Conservation (phyloP, 2,888 invertebrate species). For the Andrena dorsata region DNA sequence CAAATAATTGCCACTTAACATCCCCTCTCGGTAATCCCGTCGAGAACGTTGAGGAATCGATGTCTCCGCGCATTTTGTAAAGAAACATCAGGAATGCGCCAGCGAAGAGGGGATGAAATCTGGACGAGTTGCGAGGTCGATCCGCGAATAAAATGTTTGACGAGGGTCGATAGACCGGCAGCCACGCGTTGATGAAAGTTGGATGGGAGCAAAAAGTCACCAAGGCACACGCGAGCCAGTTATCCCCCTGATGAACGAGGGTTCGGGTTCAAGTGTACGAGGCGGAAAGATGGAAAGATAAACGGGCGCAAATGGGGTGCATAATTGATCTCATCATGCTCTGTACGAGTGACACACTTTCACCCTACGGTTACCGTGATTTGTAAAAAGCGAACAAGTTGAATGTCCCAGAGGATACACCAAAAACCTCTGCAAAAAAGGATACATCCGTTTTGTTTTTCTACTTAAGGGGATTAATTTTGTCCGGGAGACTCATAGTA, state of each 20-base stretch:
- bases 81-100: not conserved
- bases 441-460: not conserved
- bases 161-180: constrained; percentile 21
- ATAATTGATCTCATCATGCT: constrained; percentile 27
- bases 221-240: constrained; percentile 21
- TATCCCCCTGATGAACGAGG: constrained; percentile 7
- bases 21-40: not conserved
- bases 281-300: constrained; percentile 31
- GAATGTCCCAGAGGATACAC: too few species aligned
- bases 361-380: not conserved
- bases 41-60: too few species aligned
- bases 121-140: not conserved
- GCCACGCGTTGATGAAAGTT: constrained; percentile 16
- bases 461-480: not conserved
- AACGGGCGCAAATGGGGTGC: constrained; percentile 4
- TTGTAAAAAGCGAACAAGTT: too few species aligned
- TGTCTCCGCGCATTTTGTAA: too few species aligned
- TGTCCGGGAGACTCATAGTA: too few species aligned
- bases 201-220: constrained; percentile 25
- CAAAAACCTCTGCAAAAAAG: not conserved
- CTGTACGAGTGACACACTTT: too few species aligned
- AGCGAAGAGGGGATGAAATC: not conserved
- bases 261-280: not conserved
- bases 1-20: constrained; percentile 35
- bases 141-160: constrained; percentile 13